Conservation (phyloP, 2,113 vertebrate genomes). For the Cervus canadensis region DNA sequence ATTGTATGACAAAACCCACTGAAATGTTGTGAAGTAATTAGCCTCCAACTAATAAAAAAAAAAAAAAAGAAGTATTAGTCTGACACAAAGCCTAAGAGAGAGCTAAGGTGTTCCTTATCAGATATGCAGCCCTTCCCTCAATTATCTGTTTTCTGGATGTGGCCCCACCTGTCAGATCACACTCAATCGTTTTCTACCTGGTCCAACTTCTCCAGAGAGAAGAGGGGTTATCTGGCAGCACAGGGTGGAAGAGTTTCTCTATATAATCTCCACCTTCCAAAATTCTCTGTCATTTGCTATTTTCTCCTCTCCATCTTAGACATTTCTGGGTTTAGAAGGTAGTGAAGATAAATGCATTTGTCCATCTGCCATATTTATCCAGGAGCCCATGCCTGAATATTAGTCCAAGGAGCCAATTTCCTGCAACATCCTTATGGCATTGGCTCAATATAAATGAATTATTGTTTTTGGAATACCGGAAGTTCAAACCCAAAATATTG, state of each 20-base stretch:
- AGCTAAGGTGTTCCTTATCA: not conserved
- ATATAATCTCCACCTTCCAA: not conserved
- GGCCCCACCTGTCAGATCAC: rapidly evolving
- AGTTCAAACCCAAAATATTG: not conserved
- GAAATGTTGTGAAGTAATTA: no score
- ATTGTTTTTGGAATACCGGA: not conserved
- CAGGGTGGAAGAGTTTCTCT: not conserved
- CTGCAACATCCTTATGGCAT: not conserved
- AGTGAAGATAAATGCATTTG: not conserved
- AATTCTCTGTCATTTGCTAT: not conserved
- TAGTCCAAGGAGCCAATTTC: not conserved
- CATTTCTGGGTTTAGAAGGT: not conserved
- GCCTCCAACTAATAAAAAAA: no score
- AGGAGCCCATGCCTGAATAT: not conserved
- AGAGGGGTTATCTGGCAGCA: not conserved
- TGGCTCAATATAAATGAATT: not conserved
- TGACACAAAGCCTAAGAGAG: not conserved
- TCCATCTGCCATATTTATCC: not conserved
- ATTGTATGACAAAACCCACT: no score
- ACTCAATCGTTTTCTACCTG: not conserved
- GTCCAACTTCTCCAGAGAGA: not conserved
- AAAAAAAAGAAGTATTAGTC: not conserved
- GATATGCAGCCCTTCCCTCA: not conserved
- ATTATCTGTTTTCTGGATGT: not conserved
- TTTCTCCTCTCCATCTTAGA: not conserved